phyloP scores from a whole-genome alignment of 2,797 vertebrate genomes.

The Varecia variegata region DNA sequence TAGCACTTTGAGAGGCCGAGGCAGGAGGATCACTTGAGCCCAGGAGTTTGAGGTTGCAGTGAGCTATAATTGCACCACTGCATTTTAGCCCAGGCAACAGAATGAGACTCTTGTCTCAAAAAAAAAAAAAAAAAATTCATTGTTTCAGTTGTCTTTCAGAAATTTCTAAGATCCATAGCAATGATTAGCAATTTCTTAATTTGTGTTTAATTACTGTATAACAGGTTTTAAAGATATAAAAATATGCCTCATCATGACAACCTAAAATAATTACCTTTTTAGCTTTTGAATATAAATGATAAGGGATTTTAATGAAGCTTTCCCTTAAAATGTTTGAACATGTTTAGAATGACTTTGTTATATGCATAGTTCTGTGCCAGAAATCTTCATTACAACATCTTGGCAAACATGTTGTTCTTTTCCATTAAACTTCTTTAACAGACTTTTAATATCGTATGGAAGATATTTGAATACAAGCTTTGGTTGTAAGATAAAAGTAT shows the following conservation, averaged over 20 bases:
- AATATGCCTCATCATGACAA: conserved; percentile 14
- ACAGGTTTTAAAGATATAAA: conserved; percentile 14
- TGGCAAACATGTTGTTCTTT: conserved; percentile 60
- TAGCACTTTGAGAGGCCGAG: not conserved
- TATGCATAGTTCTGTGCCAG: not conserved
- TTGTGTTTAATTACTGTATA: conserved; percentile 18
- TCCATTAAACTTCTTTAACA: conserved; percentile 69
- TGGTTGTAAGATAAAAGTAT: conserved; percentile 76
- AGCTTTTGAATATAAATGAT: conserved; percentile 35
- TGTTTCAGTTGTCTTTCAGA: conserved; percentile 24
- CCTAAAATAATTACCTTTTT: conserved; percentile 45
- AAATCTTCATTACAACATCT: conserved; percentile 56
- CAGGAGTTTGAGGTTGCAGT: not conserved
- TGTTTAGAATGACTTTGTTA: conserved; percentile 47
- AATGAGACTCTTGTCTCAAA: not conserved
- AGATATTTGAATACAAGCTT: conserved; percentile 71
- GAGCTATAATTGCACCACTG: not conserved
- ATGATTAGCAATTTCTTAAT: conserved; percentile 43
- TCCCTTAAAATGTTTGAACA: conserved; percentile 44
- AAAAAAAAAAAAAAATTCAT: not conserved
- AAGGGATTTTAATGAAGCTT: conserved; percentile 47
- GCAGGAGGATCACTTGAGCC: not conserved
- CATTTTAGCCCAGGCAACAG: not conserved
- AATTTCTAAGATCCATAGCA: not conserved
- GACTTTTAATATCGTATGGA: conserved; percentile 65